Percentiles rank a stretch among this genome's conserved stretches.
phyloP scores from a whole-genome alignment of 2,888 invertebrate genomes.

The Toxonevra muliebris region DNA sequence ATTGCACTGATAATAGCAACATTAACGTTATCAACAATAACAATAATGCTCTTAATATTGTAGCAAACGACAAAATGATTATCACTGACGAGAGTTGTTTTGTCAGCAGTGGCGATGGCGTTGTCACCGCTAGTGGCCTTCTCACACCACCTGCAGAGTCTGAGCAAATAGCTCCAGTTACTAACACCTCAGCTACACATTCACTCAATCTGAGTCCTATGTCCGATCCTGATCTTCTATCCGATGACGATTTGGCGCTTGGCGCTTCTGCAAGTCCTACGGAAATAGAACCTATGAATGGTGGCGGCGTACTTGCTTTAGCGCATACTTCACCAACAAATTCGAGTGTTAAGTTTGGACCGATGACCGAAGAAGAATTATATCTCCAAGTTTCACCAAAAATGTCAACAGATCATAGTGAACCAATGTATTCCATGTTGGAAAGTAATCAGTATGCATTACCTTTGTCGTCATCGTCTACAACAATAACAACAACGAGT shows the following conservation, averaged over 20 bases:
- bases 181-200: slow-evolving; percentile 44
- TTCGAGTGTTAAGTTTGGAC: slow-evolving; percentile 30
- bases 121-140: slow-evolving; percentile 15
- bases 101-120: slow-evolving; percentile 6
- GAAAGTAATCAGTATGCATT: too few species aligned
- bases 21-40: slow-evolving; percentile 1
- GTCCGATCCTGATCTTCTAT: slow-evolving; percentile 57
- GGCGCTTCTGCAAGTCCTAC: slow-evolving; percentile 66
- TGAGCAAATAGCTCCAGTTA: slow-evolving; percentile 38
- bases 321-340: slow-evolving; percentile 31
- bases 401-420: too few species aligned
- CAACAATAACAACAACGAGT: slow-evolving; percentile 20
- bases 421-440: too few species aligned
- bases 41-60: slow-evolving; percentile 12
- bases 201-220: slow-evolving; percentile 57
- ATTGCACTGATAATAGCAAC: slow-evolving; percentile 18
- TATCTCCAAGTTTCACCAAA: slow-evolving; percentile 12
- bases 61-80: neutral
- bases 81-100: neutral
- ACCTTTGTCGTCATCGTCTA: slow-evolving; percentile 26
- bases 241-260: slow-evolving; percentile 63
- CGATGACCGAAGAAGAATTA: slow-evolving; percentile 37
- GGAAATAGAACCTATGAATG: slow-evolving; percentile 49
- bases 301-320: slow-evolving; percentile 39
- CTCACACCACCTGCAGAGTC: slow-evolving; percentile 30